Conservation (phyloP, 2,797 vertebrate genomes). For the Myotis findleyi region DNA sequence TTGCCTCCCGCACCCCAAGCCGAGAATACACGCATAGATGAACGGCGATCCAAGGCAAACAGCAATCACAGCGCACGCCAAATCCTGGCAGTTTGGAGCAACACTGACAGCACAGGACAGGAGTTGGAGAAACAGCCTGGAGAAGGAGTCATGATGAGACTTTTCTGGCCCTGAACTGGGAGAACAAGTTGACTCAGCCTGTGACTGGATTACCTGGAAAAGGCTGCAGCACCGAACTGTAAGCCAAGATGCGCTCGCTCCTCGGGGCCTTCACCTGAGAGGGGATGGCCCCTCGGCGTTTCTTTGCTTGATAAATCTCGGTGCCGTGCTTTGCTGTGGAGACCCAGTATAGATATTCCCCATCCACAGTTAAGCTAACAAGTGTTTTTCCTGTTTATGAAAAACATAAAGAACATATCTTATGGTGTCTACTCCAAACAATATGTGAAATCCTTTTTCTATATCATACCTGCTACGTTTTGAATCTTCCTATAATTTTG, state of each 20-base stretch:
- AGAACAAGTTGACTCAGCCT: not conserved
- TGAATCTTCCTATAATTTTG: constrained; percentile 15
- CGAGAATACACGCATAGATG: not conserved
- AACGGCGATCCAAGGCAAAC: not conserved
- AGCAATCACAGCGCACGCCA: not conserved
- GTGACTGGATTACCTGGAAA: constrained; percentile 85
- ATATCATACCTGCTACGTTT: not conserved
- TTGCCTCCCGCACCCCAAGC: not conserved
- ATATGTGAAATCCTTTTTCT: constrained; percentile 7
- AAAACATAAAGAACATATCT: constrained; percentile 5
- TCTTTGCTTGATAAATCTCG: constrained; percentile 80
- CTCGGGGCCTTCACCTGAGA: constrained; percentile 55
- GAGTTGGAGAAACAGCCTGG: not conserved
- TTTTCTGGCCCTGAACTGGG: not conserved
- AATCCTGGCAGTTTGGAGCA: not conserved
- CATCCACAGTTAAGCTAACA: constrained; percentile 83
- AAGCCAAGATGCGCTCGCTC: constrained; percentile 78
- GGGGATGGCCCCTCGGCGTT: constrained; percentile 52
- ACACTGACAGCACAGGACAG: not conserved
- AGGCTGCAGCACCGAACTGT: constrained; percentile 78
- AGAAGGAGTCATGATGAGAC: not conserved
- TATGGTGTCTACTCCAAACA: constrained; percentile 3
- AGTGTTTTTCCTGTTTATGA: constrained; percentile 76
- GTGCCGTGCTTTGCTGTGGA: constrained; percentile 55
- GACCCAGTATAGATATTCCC: constrained; percentile 86